A percentile compares a stretch with the other conserved stretches of the same genome.
phyloP scores from a whole-genome alignment of 1,140 invertebrate species.

The Anadara kagoshimensis region DNA sequence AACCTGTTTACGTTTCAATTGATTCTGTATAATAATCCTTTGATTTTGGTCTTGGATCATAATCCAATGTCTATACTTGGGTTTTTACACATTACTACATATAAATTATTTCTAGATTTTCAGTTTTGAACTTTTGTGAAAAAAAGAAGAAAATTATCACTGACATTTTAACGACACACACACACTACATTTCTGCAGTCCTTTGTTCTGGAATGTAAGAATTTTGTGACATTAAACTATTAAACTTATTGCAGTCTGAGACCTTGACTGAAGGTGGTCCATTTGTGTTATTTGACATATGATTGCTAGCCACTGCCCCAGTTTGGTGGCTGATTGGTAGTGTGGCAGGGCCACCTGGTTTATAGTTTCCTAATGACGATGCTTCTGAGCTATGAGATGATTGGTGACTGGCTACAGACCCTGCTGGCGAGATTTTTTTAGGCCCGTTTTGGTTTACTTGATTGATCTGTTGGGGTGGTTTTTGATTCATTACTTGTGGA shows the following conservation, averaged over 20 bases:
- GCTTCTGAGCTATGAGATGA: slow-evolving; percentile 59
- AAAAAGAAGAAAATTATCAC: too few species aligned
- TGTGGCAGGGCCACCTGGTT: slow-evolving; percentile 28
- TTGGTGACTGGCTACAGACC: slow-evolving; percentile 57
- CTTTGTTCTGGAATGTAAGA: slow-evolving; percentile 64
- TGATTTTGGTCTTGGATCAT: too few species aligned
- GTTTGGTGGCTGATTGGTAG: slow-evolving; percentile 23
- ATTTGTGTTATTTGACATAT: slow-evolving; percentile 11
- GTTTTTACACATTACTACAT: too few species aligned
- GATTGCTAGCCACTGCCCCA: slow-evolving; percentile 2
- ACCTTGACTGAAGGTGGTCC: slow-evolving; percentile 19
- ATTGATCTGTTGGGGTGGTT: slow-evolving; percentile 28
- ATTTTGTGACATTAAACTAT: slow-evolving; percentile 58
- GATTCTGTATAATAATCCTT: too few species aligned
- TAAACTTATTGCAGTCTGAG: slow-evolving; percentile 54
- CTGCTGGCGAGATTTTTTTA: slow-evolving; percentile 62
- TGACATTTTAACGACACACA: too few species aligned
- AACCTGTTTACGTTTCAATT: too few species aligned
- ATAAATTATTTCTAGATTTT: too few species aligned
- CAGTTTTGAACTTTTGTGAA: too few species aligned
- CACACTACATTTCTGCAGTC: slow-evolving; percentile 32
- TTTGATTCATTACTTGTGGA: slow-evolving; percentile 32
- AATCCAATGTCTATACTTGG: too few species aligned
- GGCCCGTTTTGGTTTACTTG: slow-evolving; percentile 50
- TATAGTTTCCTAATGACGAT: slow-evolving; percentile 33